A percentile compares a stretch with the other conserved stretches of the same genome.
Evolutionary conservation across 2,113 vertebrate genomes (phyloP).

Genomic region (Lycaon pictus): DNA sequence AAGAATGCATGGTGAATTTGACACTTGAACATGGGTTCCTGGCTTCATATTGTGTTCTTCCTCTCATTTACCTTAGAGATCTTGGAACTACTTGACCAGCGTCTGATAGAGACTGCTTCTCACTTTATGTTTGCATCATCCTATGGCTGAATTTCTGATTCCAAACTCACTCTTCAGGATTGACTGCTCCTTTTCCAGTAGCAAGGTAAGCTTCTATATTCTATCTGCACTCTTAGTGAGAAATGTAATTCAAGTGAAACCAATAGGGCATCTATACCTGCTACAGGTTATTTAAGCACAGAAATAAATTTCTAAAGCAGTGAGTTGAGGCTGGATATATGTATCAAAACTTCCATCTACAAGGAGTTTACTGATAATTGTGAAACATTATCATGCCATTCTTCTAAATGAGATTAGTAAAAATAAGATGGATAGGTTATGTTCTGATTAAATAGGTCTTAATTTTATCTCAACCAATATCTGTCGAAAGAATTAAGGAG

Average conservation of each 20-base stretch:
- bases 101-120: too few species aligned
- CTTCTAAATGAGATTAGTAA: background rate
- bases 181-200: background rate
- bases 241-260: background rate
- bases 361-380: background rate
- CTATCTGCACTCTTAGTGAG: background rate
- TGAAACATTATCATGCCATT: background rate
- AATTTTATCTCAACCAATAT: background rate
- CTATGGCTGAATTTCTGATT: background rate
- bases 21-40: background rate
- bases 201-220: background rate
- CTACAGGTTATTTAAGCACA: background rate
- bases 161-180: background rate
- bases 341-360: background rate
- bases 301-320: background rate
- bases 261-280: background rate
- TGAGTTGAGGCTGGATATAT: background rate
- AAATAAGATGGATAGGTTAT: background rate
- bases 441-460: background rate
- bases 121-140: background rate
- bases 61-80: background rate
- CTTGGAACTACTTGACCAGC: background rate
- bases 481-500: background rate
- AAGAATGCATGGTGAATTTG: background rate
- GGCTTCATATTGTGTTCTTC: background rate